Conservation (phyloP, 1,140 invertebrate genomes). For the Copidosoma floridanum region DNA sequence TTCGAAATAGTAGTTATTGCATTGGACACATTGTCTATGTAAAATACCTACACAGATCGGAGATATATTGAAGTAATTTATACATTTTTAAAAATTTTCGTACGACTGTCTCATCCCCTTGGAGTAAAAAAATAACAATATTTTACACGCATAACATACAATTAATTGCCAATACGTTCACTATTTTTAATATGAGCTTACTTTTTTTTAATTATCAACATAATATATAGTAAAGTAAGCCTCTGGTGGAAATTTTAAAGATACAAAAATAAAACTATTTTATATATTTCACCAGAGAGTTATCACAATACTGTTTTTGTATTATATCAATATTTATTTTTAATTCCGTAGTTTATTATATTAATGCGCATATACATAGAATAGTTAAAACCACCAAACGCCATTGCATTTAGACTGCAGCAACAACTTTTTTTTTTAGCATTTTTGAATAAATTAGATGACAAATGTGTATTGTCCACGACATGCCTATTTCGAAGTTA, state of each 20-base stretch:
- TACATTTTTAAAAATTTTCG: background rate
- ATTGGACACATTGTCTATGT: no score
- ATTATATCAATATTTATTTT: slow-evolving; percentile 15
- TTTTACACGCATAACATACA: background rate
- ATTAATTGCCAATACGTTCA: background rate
- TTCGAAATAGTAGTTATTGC: no score
- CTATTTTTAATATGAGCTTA: slow-evolving; percentile 4
- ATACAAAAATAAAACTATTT: no score
- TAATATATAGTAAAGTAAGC: background rate
- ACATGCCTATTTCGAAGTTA: slow-evolving; percentile 1
- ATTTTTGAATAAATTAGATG: background rate
- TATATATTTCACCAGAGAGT: slow-evolving; percentile 4
- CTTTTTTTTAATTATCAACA: background rate
- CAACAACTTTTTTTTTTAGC: background rate
- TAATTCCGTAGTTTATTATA: slow-evolving; percentile 18
- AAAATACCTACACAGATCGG: no score
- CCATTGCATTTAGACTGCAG: slow-evolving; percentile 1
- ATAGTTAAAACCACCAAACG: slow-evolving; percentile 5
- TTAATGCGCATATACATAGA: slow-evolving; percentile 17
- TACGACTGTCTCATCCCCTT: slow-evolving; percentile 6
- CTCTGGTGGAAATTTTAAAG: slow-evolving; percentile 4
- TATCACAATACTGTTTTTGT: slow-evolving; percentile 16
- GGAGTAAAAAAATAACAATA: background rate
- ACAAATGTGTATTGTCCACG: background rate
- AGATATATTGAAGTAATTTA: background rate